Evolutionary conservation across 2,797 vertebrate species (phyloP).

Genomic region (Meda fulgida): DNA sequence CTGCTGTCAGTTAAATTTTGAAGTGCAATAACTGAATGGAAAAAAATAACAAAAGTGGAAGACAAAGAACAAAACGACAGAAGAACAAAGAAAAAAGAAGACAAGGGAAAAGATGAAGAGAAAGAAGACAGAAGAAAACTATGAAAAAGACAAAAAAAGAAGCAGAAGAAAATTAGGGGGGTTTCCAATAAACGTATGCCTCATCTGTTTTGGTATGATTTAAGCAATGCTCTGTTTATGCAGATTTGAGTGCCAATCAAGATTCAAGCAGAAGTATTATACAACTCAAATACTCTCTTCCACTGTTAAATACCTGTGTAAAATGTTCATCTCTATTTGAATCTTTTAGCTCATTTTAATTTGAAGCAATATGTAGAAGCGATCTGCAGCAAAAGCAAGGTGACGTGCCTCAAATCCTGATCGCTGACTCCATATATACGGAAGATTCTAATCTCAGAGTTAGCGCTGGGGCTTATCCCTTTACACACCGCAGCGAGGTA

Average conservation of each 20-base stretch:
- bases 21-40: neutral
- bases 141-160: neutral
- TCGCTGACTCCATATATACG: conserved; percentile 18
- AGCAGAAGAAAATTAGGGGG: neutral
- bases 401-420: conserved; percentile 54
- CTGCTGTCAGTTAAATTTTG: neutral
- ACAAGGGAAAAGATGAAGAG: neutral
- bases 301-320: conserved; percentile 11
- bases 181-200: neutral
- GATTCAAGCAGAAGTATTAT: neutral
- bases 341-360: neutral
- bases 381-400: conserved; percentile 36
- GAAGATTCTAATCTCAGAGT: conserved; percentile 49
- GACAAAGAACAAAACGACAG: neutral
- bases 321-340: conserved; percentile 21
- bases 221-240: neutral
- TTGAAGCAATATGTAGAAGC: neutral
- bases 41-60: neutral
- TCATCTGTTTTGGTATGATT: neutral
- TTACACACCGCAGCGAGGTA: conserved; percentile 20
- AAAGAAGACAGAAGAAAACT: neutral
- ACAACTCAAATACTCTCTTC: neutral
- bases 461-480: conserved; percentile 52
- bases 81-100: neutral
- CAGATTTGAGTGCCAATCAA: conserved; percentile 18